Evolutionary conservation across 2,797 vertebrate species (phyloP).

Genomic region (Cynodonichthys magdalenae): DNA sequence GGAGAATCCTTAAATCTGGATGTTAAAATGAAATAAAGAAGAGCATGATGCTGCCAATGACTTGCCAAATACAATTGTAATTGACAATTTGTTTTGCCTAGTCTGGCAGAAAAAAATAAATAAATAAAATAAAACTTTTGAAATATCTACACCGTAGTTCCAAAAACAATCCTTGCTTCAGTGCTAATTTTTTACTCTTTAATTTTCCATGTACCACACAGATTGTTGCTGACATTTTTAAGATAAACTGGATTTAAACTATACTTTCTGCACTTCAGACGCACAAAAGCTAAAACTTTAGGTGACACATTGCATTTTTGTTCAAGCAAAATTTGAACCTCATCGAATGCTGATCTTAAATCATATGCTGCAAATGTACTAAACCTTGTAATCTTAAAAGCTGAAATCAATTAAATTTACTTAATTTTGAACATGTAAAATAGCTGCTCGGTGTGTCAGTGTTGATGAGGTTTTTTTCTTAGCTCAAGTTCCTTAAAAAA

Average conservation of each 20-base stretch:
- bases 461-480: no score
- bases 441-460: no score
- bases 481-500: constrained; percentile 7
- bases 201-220: constrained; percentile 65
- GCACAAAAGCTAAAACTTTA: constrained; percentile 13
- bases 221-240: constrained; percentile 47
- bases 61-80: constrained; percentile 71
- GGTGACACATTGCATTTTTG: not conserved
- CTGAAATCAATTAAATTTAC: no score
- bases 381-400: no score
- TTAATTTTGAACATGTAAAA: no score
- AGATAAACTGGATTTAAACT: constrained; percentile 34
- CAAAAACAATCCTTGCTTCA: constrained; percentile 50
- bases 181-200: constrained; percentile 45
- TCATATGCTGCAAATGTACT: not conserved
- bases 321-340: not conserved
- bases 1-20: constrained; percentile 70
- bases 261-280: constrained; percentile 32
- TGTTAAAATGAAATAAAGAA: constrained; percentile 64
- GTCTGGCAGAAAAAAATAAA: constrained; percentile 19
- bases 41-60: constrained; percentile 68
- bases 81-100: constrained; percentile 70
- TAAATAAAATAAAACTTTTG: constrained; percentile 40
- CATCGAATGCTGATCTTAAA: not conserved
- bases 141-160: constrained; percentile 52